phyloP scores from a whole-genome alignment of 2,113 vertebrate species.

The Rana temporaria region DNA sequence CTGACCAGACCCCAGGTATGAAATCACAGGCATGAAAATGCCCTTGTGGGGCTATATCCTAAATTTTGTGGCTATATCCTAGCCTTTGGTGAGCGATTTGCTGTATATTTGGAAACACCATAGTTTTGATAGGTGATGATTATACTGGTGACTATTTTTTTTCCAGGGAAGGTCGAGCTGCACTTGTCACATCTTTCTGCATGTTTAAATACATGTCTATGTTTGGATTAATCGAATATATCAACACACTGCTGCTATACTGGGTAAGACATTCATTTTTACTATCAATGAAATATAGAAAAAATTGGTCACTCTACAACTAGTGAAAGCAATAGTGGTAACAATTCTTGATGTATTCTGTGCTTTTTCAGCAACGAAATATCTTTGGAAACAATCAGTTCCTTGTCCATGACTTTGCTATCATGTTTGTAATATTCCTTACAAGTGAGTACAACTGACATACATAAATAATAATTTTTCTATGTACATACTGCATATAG shows the following conservation, averaged over 20 bases:
- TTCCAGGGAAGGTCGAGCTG: slow-evolving; percentile 71
- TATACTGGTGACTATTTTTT: neutral
- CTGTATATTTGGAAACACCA: too few relatives aligned
- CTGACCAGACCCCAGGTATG: too few relatives aligned
- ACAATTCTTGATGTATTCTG: slow-evolving; percentile 28
- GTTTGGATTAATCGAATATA: slow-evolving; percentile 59
- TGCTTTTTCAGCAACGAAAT: slow-evolving; percentile 75
- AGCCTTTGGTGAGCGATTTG: too few relatives aligned
- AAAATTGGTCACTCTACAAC: neutral
- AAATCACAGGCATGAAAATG: too few relatives aligned
- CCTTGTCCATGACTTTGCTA: slow-evolving; percentile 80
- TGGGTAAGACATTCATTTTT: slow-evolving; percentile 43
- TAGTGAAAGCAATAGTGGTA: neutral
- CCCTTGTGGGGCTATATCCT: too few relatives aligned
- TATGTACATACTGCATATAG: neutral
- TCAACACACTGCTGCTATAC: slow-evolving; percentile 56
- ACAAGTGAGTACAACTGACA: slow-evolving; percentile 75
- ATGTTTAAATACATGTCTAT: slow-evolving; percentile 70
- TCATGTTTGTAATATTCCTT: slow-evolving; percentile 77
- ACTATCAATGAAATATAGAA: neutral
- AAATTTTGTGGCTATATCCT: too few relatives aligned
- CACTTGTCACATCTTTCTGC: slow-evolving; percentile 72
- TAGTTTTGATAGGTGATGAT: too few relatives aligned
- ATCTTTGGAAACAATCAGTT: slow-evolving; percentile 81
- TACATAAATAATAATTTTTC: neutral